Evolutionary conservation across 2,888 invertebrate genomes (phyloP).

Genomic region (Bellardia pandia): DNA sequence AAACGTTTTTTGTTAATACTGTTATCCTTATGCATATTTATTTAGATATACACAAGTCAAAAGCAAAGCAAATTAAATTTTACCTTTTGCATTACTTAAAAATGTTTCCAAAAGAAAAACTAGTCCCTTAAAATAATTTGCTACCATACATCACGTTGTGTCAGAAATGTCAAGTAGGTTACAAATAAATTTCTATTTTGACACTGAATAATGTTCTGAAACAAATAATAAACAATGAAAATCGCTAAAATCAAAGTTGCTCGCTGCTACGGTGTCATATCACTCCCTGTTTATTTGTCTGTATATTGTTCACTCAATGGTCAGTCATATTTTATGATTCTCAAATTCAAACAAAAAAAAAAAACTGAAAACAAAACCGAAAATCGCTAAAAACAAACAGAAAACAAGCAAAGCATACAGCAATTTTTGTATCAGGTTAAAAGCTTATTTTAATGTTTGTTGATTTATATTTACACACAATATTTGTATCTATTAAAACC

Average conservation of each 20-base stretch:
- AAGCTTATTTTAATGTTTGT: conserved; percentile 60
- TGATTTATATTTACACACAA: conserved; percentile 61
- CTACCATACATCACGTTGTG: not conserved
- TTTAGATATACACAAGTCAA: no score
- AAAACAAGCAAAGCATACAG: conserved; percentile 5
- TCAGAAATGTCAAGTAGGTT: not conserved
- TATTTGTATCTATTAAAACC: conserved; percentile 44
- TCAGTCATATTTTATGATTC: conserved; percentile 50
- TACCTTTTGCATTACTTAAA: no score
- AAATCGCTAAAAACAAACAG: not conserved
- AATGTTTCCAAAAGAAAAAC: not conserved
- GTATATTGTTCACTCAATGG: conserved; percentile 10
- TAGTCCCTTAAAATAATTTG: not conserved
- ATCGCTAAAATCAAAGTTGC: conserved; percentile 27
- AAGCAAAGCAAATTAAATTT: no score
- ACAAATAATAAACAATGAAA: conserved; percentile 13
- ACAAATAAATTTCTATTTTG: conserved; percentile 8
- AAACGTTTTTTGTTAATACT: no score
- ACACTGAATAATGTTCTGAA: not conserved
- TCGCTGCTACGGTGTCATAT: not conserved
- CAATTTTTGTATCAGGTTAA: conserved; percentile 36
- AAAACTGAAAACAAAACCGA: not conserved
- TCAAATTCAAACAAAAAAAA: not conserved
- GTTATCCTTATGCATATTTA: no score
- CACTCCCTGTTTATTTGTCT: not conserved